Evolutionary conservation across 2,797 vertebrate species (phyloP).

Genomic region (Cercopithecus neglectus): DNA sequence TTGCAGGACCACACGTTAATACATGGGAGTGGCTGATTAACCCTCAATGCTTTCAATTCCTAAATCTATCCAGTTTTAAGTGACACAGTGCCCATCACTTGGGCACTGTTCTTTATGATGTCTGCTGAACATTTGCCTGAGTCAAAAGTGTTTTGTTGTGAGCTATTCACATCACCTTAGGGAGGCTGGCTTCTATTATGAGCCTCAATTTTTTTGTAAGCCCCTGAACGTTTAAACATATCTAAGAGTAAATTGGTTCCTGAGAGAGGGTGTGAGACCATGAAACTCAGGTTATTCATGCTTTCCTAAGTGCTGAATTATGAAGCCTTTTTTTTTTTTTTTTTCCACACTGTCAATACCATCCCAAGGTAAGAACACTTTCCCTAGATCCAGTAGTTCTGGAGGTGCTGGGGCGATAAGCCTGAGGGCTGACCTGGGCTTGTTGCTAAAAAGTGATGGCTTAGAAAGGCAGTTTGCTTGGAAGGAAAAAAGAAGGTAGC

Average conservation of each 20-base stretch:
- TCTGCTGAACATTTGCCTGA: background rate
- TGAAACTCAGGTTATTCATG: background rate
- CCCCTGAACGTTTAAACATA: slow-evolving; percentile 9
- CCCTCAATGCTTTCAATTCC: background rate
- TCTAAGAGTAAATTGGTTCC: background rate
- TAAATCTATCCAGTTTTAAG: background rate
- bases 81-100: background rate
- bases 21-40: background rate
- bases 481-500: background rate
- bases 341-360: background rate
- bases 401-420: background rate
- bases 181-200: background rate
- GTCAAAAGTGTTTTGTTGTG: slow-evolving; percentile 36
- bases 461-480: background rate
- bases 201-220: slow-evolving; percentile 20
- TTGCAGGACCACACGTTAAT: background rate
- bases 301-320: background rate
- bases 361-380: background rate
- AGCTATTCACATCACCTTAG: background rate
- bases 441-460: background rate
- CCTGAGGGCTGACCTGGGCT: background rate
- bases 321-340: background rate
- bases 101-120: background rate
- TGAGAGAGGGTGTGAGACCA: background rate
- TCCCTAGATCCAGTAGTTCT: background rate